A percentile compares a stretch with the other conserved stretches of the same genome.
Conservation (phyloP, 1,140 invertebrate species). For the Asobara japonica region DNA sequence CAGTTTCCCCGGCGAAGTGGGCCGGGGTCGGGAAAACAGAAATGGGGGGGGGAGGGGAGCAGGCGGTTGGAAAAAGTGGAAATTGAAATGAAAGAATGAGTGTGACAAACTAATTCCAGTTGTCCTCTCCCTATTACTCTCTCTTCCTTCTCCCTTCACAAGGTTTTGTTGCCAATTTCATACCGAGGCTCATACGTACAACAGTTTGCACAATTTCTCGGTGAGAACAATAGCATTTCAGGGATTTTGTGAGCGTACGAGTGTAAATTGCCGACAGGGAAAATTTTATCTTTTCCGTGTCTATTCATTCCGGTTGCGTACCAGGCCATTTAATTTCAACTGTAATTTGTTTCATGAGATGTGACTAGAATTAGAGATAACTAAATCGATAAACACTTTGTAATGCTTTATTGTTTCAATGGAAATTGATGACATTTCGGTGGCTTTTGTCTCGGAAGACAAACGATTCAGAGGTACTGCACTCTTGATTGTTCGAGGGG, state of each 20-base stretch:
- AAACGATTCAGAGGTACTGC: neutral
- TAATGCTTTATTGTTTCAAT: neutral
- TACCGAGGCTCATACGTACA: neutral
- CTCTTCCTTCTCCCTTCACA: neutral
- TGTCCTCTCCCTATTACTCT: neutral
- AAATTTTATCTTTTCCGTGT: neutral
- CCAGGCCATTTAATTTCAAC: too few relatives aligned
- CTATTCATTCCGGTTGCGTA: too few relatives aligned
- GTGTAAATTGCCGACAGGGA: neutral
- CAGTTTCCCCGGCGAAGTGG: conserved; percentile 28
- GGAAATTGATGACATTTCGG: neutral
- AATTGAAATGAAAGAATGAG: neutral
- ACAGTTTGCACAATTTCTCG: neutral
- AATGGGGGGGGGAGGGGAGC: neutral
- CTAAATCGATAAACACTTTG: too few relatives aligned
- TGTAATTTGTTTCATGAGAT: too few relatives aligned
- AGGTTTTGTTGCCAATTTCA: neutral
- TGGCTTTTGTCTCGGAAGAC: neutral
- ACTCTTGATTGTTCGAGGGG: neutral
- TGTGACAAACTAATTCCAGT: conserved; percentile 6
- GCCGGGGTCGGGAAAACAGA: conserved; percentile 17
- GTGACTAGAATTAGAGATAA: too few relatives aligned
- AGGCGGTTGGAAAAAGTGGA: neutral
- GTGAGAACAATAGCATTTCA: neutral
- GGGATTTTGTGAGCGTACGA: neutral